Percentiles rank a stretch among this genome's conserved stretches.
Conservation (phyloP, 2,797 vertebrate species). For the Paramormyrops hopkinsi region DNA sequence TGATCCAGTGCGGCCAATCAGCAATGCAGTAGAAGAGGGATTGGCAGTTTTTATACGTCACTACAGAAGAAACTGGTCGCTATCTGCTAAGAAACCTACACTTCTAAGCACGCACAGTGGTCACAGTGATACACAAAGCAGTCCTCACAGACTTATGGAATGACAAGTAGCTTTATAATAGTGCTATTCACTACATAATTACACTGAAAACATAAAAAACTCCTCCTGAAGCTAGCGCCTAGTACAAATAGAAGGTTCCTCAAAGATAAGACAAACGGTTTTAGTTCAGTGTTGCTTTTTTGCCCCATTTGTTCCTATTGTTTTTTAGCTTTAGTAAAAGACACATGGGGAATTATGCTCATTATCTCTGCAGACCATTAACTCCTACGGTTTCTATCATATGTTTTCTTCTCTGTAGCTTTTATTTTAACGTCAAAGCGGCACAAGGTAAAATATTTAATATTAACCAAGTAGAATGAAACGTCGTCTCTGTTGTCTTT, state of each 20-base stretch:
- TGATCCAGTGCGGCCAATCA: conserved; percentile 31
- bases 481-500: not conserved
- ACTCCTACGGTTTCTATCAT: conserved; percentile 60
- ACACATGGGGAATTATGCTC: conserved; percentile 79
- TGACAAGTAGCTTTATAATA: conserved; percentile 97
- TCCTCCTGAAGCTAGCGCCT: conserved; percentile 87
- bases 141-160: conserved; percentile 95
- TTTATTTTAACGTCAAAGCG: conserved; percentile 37
- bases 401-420: conserved; percentile 17
- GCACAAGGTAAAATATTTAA: conserved; percentile 38
- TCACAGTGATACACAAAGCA: conserved; percentile 99
- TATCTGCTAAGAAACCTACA: conserved; percentile 93
- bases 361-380: conserved; percentile 61
- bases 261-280: conserved; percentile 65
- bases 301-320: conserved; percentile 57
- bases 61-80: conserved; percentile 87
- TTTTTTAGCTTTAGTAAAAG: conserved; percentile 75
- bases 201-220: conserved; percentile 98
- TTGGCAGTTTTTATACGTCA: conserved; percentile 88
- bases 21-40: conserved; percentile 79
- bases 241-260: conserved; percentile 89
- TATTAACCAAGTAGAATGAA: conserved; percentile 36
- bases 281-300: conserved; percentile 78
- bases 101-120: conserved; percentile 96
- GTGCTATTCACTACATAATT: conserved; percentile 94